A percentile compares a stretch with the other conserved stretches of the same genome.
phyloP scores from a whole-genome alignment of 2,888 invertebrate species.

The Spodoptera littoralis region DNA sequence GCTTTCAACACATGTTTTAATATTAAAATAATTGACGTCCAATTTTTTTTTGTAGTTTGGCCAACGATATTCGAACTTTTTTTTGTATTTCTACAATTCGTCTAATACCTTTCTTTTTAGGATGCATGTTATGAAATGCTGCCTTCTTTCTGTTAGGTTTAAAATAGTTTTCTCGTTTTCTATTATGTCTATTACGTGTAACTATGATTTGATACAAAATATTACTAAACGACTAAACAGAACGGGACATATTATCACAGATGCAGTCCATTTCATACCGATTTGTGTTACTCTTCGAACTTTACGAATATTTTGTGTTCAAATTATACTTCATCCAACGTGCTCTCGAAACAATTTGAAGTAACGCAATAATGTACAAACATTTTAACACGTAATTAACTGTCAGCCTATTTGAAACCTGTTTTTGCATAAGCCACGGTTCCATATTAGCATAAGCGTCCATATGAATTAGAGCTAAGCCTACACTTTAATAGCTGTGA shows the following conservation, averaged over 20 bases:
- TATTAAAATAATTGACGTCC: slow-evolving; percentile 25
- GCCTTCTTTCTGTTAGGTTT: no score
- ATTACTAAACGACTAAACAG: no score
- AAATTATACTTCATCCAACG: neutral
- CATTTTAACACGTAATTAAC: slow-evolving; percentile 35
- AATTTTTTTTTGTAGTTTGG: slow-evolving; percentile 18
- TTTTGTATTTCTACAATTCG: neutral
- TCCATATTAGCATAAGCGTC: slow-evolving; percentile 44
- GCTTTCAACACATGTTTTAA: slow-evolving; percentile 45
- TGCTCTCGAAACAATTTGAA: neutral
- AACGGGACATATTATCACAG: no score
- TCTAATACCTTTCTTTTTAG: neutral
- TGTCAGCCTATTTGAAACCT: slow-evolving; percentile 38
- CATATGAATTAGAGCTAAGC: slow-evolving; percentile 46
- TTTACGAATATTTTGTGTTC: neutral
- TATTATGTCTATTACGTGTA: no score
- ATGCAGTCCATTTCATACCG: no score
- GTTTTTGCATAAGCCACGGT: slow-evolving; percentile 49
- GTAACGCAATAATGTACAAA: slow-evolving; percentile 6
- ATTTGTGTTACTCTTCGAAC: neutral
- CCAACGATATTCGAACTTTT: slow-evolving; percentile 12
- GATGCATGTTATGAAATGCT: no score
- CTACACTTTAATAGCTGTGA: slow-evolving; percentile 35
- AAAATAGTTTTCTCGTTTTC: no score
- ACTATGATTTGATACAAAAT: no score